Base-by-base conservation (phyloP, 2,888 invertebrate genomes). In the Ischnus inquisitorius region DNA sequence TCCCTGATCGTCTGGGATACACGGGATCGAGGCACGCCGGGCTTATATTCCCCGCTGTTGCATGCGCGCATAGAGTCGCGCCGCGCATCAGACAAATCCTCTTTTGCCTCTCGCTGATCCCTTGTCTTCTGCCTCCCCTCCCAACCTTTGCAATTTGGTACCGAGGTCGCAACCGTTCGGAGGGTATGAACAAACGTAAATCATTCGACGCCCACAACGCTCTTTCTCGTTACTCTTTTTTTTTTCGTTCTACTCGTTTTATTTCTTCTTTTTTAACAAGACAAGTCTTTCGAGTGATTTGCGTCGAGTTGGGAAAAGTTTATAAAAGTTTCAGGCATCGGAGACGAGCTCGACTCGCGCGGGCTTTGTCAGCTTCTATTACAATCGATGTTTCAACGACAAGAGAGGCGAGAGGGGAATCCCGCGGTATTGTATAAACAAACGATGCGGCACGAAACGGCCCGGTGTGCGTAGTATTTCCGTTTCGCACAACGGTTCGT, bases 171-270 rank as follows among this genome's bases (percentile, higher is more conserved):
- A 41, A 39, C 19, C 54, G 41, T 74, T 22, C 43, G 72, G 69
- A 54, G 75, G 54, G 72, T 60, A 43, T 46, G 71, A 79, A 39
- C 48, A 75, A 71, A 71, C 83, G 75, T 84, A 81, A 84, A 84
- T 84, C 81, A 84, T 69, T 77, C 46, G 69, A 62, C 74, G 69
- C 84, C 84, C 84, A 84, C 84, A 57, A 48, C 34, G 57, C 69
- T n/a, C 46, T 69, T 57, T 51, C 69, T 65, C 74, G 16, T 69
- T 54, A 62, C 67, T 14, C 6, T 19, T 14, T 71, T 22, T 54
- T 54, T 19, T 14, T 14, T 22, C 12, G 25, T 5, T 62, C 62
- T 62, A 34, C 10, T 54, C 48, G 8, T 65, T 78, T 22, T 34
- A 34, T 67, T 67, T 46, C n/a, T 68, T 80, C 65, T 39, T 25